A percentile compares a stretch with the other conserved stretches of the same genome.
These are phyloP conservation scores for Steinernema feltiae DNA, from an alignment of 1,140 invertebrate genomes.

Conservation along the genomic window DNA sequence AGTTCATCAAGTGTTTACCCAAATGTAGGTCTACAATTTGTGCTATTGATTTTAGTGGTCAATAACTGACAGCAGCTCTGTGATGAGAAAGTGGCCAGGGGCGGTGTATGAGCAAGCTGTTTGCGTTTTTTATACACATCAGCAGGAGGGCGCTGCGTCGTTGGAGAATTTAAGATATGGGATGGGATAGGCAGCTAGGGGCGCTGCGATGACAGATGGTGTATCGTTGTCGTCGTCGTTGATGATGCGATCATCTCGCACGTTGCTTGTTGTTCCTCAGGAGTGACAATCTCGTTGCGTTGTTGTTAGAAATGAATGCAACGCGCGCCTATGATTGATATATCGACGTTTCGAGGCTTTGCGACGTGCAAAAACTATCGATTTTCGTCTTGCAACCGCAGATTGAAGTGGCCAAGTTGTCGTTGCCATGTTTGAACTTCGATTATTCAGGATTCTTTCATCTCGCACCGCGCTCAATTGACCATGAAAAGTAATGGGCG, in stretches of 20 bases:
- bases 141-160: background rate
- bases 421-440: background rate
- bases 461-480: background rate
- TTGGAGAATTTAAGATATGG: background rate
- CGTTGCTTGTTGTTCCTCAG: too few species aligned
- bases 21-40: conserved; percentile 8
- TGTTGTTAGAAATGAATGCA: too few species aligned
- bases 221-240: background rate
- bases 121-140: background rate
- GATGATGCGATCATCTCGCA: too few species aligned
- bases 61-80: background rate
- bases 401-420: background rate
- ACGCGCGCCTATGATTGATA: too few species aligned
- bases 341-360: too few species aligned
- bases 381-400: too few species aligned
- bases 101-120: too few species aligned
- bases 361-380: too few species aligned
- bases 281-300: too few species aligned
- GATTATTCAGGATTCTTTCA: background rate
- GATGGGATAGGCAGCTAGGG: background rate
- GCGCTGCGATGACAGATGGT: background rate
- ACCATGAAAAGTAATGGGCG: background rate
- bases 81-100: background rate
- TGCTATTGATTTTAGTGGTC: background rate
- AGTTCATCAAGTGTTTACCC: background rate